These are phyloP conservation scores for Regulus satrapa DNA, from an alignment of 2,113 vertebrate species.

Conservation along the genomic window DNA sequence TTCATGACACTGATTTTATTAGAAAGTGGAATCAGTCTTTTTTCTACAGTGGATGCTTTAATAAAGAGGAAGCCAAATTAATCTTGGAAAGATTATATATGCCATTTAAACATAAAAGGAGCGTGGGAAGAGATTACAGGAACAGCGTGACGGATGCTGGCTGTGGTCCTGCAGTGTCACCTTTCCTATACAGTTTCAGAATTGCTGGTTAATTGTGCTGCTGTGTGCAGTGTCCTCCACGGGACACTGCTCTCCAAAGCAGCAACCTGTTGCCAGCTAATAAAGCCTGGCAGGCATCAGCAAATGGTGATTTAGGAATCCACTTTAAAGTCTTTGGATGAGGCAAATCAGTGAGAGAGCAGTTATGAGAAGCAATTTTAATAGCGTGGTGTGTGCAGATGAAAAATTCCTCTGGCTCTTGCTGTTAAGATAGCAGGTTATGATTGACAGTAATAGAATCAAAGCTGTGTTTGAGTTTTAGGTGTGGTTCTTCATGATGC, in stretches of 20 bases:
- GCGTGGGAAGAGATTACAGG: not conserved
- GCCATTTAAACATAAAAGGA: not conserved
- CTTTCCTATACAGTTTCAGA: not conserved
- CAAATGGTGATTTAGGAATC: conserved; percentile 25
- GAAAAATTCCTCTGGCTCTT: not conserved
- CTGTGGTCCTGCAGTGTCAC: not conserved
- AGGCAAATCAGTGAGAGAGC: not conserved
- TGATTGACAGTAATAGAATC: not conserved
- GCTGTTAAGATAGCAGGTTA: not conserved
- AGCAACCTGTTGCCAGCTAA: not conserved
- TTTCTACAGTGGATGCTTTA: not conserved
- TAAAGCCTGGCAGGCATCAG: not conserved
- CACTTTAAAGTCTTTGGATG: conserved; percentile 14
- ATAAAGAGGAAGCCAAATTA: not conserved
- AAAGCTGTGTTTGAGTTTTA: not conserved
- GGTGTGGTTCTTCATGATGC: not conserved
- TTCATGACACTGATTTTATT: not conserved
- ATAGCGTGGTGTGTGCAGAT: not conserved
- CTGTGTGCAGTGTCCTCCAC: not conserved
- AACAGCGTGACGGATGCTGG: not conserved
- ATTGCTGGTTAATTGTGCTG: not conserved
- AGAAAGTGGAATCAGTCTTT: not conserved
- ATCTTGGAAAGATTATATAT: not conserved
- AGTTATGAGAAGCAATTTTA: not conserved
- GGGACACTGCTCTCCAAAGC: not conserved